Evolutionary conservation across 1,140 invertebrate species (phyloP), one percentile per base, ranked within the genome.

Genomic region (Rhagoletis pomonella): DNA sequence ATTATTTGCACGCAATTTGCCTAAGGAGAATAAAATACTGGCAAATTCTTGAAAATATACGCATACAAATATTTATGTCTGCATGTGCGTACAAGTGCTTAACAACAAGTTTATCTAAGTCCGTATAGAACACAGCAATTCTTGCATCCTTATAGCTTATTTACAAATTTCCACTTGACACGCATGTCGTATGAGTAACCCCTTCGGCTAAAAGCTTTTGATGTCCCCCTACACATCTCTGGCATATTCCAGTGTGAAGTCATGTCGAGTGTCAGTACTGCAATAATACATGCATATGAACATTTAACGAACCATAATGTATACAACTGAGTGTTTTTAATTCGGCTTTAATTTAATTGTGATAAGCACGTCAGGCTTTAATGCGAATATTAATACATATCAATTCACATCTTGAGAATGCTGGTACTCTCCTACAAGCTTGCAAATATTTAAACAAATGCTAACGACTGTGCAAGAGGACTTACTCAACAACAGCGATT

Each of bases 111-210:
- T 55, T 10, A 55, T 55, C 29, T 29, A 29, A 29, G 50, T 55
- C 50, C 5, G 50, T 55, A 55, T 55, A 10, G 5, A 55, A 55
- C 50, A 55, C 29, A 29, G 29, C 62, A 14, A 12, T 12, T 64
- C 4, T 64, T 64, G 17, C 17, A 17, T n/a, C 62, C 17, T 29
- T 39, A 67, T 5, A 29, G n/a, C 29, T 39, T 10, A 67, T 29
- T 19, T 39, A 67, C 9, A n/a, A 17, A 67, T 6, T 29, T 39
- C 6, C 17, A 44, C 44, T 47, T 73, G 69, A 4, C 69, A 47
- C 6, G 29, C 69, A 50, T 50, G 69, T 3, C 69, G 69, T 73
- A 73, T 73, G 69, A 73, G 69, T 73, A 73, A 73, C 17, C 4
- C 3, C 12, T 42, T 29, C 29, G 29, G 29, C 29, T 29, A 29